Base-by-base conservation (phyloP, 2,113 vertebrate species). In the Sisor rabdophorus region DNA sequence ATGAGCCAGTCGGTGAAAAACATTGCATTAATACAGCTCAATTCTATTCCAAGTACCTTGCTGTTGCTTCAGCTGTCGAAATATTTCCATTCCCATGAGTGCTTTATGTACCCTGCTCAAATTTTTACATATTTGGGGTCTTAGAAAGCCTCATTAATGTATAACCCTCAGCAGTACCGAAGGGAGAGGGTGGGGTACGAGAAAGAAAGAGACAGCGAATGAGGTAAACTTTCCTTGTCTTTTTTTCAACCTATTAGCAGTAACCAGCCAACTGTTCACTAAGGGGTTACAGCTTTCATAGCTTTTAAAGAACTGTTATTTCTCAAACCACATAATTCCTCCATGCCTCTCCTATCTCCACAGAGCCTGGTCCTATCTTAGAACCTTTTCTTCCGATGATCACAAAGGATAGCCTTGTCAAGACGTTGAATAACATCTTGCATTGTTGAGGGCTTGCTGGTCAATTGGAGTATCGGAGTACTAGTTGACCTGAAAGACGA, bases 231-330 rank as follows among this genome's bases (percentile, higher is more conserved):
- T 83, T 81, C 76, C 73, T 79, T 81, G 73, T 78, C 28, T 69
- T 64, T 52, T 54, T 79, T 79, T 76, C 65, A 79, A 73, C 76
- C 76, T 73, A 83, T 83, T 81, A 81, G 73, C 73, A 48, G 73
- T 83, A 83, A 79, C 63, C 52, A 83, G 73, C 40, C 70, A 71
- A 75, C 68, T 81, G 82, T 63, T 81, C 73, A 63, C 76, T 19
- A 28, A 79, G 76, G n/a, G 73, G 77, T 70, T 63, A 70, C 70
- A 69, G 55, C 72, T 64, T 75, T 76, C 76, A 75, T 60, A 12
- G 65, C 67, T 78, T 72, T 67, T 71, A 76, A 75, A 63, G 47
- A 76, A 79, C 11, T 28, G 28, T 68, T 71, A 61, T 67, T 10
- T 5, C 20, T 60, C 6, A 36, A 36, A 36, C 32, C 32, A 2